Evolutionary conservation across 2,113 vertebrate species (phyloP).

Genomic region (Plecotus auritus): DNA sequence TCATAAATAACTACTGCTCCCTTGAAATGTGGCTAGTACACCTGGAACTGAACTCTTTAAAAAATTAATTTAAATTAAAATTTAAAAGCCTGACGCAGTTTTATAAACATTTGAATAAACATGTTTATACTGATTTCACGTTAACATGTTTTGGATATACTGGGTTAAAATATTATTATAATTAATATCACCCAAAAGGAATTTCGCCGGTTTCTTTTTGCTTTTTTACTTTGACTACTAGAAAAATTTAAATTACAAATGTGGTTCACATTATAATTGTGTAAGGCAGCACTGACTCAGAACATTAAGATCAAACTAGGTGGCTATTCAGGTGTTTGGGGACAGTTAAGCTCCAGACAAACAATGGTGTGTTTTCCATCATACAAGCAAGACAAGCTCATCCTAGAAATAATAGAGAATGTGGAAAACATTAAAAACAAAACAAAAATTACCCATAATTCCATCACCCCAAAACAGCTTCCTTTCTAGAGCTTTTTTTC

Average conservation of each 20-base stretch:
- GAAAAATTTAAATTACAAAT: background rate
- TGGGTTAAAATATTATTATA: background rate
- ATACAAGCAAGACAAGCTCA: background rate
- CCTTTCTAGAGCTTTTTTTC: background rate
- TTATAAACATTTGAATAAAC: background rate
- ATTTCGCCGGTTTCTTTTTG: background rate
- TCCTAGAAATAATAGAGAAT: background rate
- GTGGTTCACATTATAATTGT: background rate
- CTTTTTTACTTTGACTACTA: background rate
- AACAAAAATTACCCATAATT: background rate
- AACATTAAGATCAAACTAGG: background rate
- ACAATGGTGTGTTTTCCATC: background rate
- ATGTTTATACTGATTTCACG: background rate
- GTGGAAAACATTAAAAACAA: background rate
- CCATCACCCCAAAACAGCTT: background rate
- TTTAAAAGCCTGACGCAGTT: background rate
- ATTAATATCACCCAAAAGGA: background rate
- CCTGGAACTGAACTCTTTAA: background rate
- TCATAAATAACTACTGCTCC: background rate
- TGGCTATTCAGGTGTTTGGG: background rate
- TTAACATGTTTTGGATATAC: background rate
- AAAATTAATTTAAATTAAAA: slow-evolving; percentile 23
- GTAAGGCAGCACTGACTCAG: background rate
- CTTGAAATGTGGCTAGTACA: background rate
- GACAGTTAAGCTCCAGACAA: background rate